Evolutionary conservation across 2,888 invertebrate genomes (phyloP).

Genomic region (Schizotus pectinicornis): DNA sequence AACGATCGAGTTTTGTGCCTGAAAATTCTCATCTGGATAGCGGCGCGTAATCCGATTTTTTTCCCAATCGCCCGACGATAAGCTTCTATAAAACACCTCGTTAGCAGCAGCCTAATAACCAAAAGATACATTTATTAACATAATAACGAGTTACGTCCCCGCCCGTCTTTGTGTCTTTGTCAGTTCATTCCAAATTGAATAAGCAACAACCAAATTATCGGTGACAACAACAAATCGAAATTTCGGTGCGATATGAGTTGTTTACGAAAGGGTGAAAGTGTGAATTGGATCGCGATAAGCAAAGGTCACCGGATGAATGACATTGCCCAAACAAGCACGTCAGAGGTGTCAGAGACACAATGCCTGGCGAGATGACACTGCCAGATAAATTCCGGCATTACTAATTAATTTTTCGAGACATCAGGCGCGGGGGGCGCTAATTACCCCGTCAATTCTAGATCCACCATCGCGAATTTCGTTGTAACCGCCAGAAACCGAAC

Average conservation of each 20-base stretch:
- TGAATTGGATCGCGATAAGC: not conserved
- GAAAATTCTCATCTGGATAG: too few species aligned
- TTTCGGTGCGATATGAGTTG: not conserved
- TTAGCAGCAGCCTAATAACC: too few species aligned
- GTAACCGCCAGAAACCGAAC: conserved; percentile 2
- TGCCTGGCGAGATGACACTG: conserved; percentile 1
- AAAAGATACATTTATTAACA: too few species aligned
- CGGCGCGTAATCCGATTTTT: too few species aligned
- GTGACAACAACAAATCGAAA: not conserved
- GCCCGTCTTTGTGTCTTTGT: too few species aligned
- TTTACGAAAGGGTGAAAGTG: not conserved
- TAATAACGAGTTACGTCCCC: too few species aligned
- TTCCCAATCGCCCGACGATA: too few species aligned
- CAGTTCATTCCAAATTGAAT: not conserved
- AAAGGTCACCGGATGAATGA: conserved; percentile 8
- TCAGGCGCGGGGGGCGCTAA: too few species aligned
- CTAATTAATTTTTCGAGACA: conserved; percentile 6
- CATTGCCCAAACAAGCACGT: conserved; percentile 3
- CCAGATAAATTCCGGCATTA: conserved; percentile 2
- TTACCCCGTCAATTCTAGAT: not conserved
- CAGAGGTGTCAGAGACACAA: too few species aligned
- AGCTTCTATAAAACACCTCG: too few species aligned
- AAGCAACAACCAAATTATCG: not conserved
- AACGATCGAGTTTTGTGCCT: too few species aligned
- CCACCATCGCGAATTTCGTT: conserved; percentile 3